Base-by-base conservation (phyloP, 2,113 vertebrate genomes). In the Ivindomyrus marchei region DNA sequence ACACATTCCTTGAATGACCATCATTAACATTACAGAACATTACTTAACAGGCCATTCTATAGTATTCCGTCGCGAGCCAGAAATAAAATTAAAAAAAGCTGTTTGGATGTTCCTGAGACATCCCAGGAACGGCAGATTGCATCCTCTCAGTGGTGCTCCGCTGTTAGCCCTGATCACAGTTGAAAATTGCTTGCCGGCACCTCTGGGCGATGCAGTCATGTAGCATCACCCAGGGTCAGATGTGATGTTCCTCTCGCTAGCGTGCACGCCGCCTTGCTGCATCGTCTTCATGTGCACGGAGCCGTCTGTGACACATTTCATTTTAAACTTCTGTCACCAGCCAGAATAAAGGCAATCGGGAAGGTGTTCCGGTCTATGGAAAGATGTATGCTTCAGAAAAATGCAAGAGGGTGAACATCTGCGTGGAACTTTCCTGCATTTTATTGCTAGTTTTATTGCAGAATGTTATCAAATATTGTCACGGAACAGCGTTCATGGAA, bases 171-270 rank as follows among this genome's bases (percentile, higher is more conserved):
- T 36, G 47, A 87, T 36, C 85, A 87, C 50, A 53, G 85, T n/a
- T 87, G 50, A 87, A 87, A 87, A 87, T 87, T 87, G 47, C 85
- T 56, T 36, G 24, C 15, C 31, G 15, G 49, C 47, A 87, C 85
- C 45, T 87, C 31, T 53, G 15, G 50, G 85, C 31, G n/a, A 56
- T 27, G 24, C 49, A 21, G 31, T 27, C 50, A 53, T 87, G 50
- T 39, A 4, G 27, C 49, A 52, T 87, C 85, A 47, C n/a, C 49
- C 85, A 39, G 49, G 50, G 85, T 87, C 85, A 87, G 27, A 87
- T 11, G 47, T 53, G 49, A 87, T 53, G 85, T 27, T 52, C 31
- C 27, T 31, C 50, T 87, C 17, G 11, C 27, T 9, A 8, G 10
- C 27, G 21, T 6, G 5, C 47, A 13, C 13, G n/a, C 47, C 13